Evolutionary conservation across 1,140 invertebrate genomes (phyloP), one percentile per base, ranked within the genome.

Genomic region (Drosophila aff.): DNA sequence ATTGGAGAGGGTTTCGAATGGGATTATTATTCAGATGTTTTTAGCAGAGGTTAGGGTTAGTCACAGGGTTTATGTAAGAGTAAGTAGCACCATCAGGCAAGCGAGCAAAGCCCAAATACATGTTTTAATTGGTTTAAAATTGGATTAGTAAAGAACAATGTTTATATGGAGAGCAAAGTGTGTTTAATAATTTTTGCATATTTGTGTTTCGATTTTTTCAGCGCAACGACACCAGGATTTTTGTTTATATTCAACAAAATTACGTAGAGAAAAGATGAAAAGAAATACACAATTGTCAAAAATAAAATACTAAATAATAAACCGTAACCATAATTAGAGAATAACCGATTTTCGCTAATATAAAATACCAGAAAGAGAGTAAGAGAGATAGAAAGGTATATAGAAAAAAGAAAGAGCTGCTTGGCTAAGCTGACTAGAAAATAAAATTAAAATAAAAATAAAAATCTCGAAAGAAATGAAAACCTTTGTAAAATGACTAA

Each of bases 211-310:
- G 66, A 71, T 80, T 82, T 77, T 78, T 79, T 81, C 59, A 83
- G 85, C 85, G 82, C 86, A 90, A 90, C 85, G 85, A 90, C 85
- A 90, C 85, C 85, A 91, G 81, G 80, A 71, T 87, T 73, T 69
- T 79, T 52, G 50, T 49, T 67, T 76, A 72, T 66, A 62, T 74
- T 69, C 40, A 57, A 71, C 65, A 31, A 65, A 69, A 64, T 81
- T 73, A 89, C 72, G 73, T 76, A 89, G 77, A 91, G 68, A 76
- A 87, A 73, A 81, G 72, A 91, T 77, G 85, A 91, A 91, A 77
- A 91, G 75, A 89, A 83, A 86, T 80, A 91, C 71, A 91, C 74
- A 91, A 79, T 69, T 91, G 76, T 86, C 82, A 91, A 91, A 87
- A 91, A 90, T 83, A 90, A 87, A 87, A 80, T 87, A 78, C 66